These are phyloP conservation scores for Panzeria rudis DNA, from an alignment of 2,888 invertebrate genomes.

Conservation along the genomic window DNA sequence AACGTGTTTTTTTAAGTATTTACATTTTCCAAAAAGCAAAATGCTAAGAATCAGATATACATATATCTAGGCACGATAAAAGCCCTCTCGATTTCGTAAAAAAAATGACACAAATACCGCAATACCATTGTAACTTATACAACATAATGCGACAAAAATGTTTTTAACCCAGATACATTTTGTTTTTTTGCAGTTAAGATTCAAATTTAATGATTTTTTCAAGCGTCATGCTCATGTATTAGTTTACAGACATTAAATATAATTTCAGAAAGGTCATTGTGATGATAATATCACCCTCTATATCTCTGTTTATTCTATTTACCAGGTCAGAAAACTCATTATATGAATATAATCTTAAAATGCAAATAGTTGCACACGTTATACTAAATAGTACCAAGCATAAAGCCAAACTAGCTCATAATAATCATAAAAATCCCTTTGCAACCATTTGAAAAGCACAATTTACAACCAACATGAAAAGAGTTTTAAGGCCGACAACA, in stretches of 20 bases:
- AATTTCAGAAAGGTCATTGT: conserved; percentile 59
- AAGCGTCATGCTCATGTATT: conserved; percentile 11
- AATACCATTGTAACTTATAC: background rate
- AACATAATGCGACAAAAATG: background rate
- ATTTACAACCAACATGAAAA: conserved; percentile 50
- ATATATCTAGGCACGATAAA: no score
- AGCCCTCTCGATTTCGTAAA: no score
- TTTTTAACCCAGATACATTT: background rate
- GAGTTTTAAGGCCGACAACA: conserved; percentile 20
- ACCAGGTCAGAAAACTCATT: conserved; percentile 61
- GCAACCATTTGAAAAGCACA: conserved; percentile 47
- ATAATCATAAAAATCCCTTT: conserved; percentile 55
- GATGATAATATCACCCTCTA: conserved; percentile 9
- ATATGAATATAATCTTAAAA: conserved; percentile 54
- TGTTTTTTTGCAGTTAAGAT: background rate
- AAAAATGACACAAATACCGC: no score
- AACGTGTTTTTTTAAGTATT: no score
- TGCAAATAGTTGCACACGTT: conserved; percentile 35
- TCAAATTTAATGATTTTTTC: conserved; percentile 1
- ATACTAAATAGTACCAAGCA: background rate
- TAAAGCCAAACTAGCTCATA: conserved; percentile 25
- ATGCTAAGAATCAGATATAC: no score
- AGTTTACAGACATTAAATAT: conserved; percentile 28
- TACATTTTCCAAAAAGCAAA: no score
- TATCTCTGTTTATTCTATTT: conserved; percentile 5